Base-by-base conservation (phyloP, 92 coral and sea anemone genomes). In the Diadumene lineata region DNA sequence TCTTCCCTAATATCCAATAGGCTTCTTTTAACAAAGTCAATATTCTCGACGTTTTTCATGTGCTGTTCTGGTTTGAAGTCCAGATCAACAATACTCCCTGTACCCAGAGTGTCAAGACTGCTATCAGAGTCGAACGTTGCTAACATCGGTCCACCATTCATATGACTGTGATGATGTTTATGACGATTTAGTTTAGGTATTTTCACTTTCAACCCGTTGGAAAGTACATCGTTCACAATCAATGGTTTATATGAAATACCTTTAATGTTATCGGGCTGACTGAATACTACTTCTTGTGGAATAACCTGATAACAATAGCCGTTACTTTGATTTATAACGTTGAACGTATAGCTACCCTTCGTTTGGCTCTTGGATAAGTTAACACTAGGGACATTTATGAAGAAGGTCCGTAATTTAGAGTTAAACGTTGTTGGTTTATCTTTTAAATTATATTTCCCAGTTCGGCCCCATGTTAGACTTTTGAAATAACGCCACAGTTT, bases 81-180 rank as follows among this genome's bases (percentile, higher is more conserved):
- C 30, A 22, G 21, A 11, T 70, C 76, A 18, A 7, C 50, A 15
- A 25, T 70, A 23, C 31, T 34, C 7, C 8, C 53, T 9, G 23
- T n/a, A n/a, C n/a, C n/a, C n/a, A n/a, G n/a, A n/a, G n/a, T 23
- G 55, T 57, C 32, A 8, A 76, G 31, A 34, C 73, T 76, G 4
- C 22, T 43, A 24, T 76, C 81, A 34, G 81, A 76, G 34, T 76
- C 81, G 55, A 76, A 76, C 7, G 81, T 1, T 7, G 73, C 66
- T 11, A 76, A 55, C 32, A 34, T 76, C 24, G 81, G 77, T 21
- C 68, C 43, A 16, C 19, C 19, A 53, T 15, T 53, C 48, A 38
- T 38, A 6, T 38, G 48, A 4, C 13, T 13, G 48, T 38, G 48
- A 23, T 53, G 10, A 21, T 21, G 10, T 53, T 53, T 53, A 3